phyloP scores from a whole-genome alignment of 2,113 vertebrate genomes.

The Coptodon rendalli region DNA sequence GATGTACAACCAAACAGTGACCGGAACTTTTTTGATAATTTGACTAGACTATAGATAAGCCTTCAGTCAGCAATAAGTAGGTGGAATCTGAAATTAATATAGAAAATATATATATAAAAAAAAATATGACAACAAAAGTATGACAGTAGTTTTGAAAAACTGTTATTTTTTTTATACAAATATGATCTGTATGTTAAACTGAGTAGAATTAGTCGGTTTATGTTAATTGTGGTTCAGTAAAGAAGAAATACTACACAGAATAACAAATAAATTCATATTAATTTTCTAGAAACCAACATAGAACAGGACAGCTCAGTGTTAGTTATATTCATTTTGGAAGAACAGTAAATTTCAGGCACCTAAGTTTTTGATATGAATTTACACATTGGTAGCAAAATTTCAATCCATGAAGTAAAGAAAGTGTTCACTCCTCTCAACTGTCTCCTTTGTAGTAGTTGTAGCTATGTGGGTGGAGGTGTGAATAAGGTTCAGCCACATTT shows the following conservation, averaged over 20 bases:
- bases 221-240: not conserved
- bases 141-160: not conserved
- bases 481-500: constrained; percentile 10
- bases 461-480: constrained; percentile 5
- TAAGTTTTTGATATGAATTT: not conserved
- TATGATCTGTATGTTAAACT: not conserved
- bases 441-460: not conserved
- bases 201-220: not conserved
- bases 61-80: not conserved
- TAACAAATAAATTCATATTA: not conserved
- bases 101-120: not conserved
- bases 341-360: not conserved
- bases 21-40: not conserved
- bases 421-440: not conserved
- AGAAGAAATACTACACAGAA: not conserved
- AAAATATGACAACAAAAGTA: not conserved
- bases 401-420: not conserved
- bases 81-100: not conserved
- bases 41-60: not conserved
- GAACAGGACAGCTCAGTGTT: not conserved
- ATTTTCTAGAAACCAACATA: not conserved
- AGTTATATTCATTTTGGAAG: not conserved
- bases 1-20: not conserved
- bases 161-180: not conserved
- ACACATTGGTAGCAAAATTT: not conserved